phyloP scores from a whole-genome alignment of 1,140 invertebrate genomes.

The Muscidifurax raptorellus region DNA sequence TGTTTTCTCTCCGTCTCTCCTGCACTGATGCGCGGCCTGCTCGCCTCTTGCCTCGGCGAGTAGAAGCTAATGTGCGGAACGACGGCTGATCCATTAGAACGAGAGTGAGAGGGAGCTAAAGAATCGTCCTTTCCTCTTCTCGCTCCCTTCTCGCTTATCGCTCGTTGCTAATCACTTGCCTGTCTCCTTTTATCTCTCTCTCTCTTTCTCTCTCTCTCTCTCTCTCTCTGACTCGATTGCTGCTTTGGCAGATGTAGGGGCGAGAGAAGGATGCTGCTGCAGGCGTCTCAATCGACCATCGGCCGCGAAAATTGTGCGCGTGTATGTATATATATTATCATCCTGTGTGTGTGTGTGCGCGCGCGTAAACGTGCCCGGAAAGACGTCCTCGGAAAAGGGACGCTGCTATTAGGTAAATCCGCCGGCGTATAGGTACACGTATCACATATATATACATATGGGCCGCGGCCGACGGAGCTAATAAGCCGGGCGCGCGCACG shows the following conservation, averaged over 20 bases:
- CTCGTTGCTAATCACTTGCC: conserved; percentile 22
- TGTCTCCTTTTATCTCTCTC: not conserved
- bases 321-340: too few species aligned
- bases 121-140: conserved; percentile 42
- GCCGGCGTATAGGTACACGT: too few species aligned
- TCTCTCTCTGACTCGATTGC: not conserved
- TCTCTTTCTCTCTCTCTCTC: not conserved
- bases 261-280: not conserved
- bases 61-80: conserved; percentile 73
- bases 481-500: conserved; percentile 25
- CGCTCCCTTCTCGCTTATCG: conserved; percentile 31
- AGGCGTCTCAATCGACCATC: not conserved
- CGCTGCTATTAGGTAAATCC: conserved; percentile 34
- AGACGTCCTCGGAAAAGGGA: not conserved
- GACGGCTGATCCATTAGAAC: conserved; percentile 70
- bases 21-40: conserved; percentile 22
- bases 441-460: too few species aligned
- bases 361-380: too few species aligned
- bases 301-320: not conserved
- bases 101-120: conserved; percentile 50
- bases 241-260: not conserved
- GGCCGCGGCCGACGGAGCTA: not conserved
- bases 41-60: conserved; percentile 46
- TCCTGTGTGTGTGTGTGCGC: too few species aligned
- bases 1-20: conserved; percentile 50